Conservation (phyloP, 37 sponge, comb jelly and placozoan genomes). For the Eunapius fragilis region DNA sequence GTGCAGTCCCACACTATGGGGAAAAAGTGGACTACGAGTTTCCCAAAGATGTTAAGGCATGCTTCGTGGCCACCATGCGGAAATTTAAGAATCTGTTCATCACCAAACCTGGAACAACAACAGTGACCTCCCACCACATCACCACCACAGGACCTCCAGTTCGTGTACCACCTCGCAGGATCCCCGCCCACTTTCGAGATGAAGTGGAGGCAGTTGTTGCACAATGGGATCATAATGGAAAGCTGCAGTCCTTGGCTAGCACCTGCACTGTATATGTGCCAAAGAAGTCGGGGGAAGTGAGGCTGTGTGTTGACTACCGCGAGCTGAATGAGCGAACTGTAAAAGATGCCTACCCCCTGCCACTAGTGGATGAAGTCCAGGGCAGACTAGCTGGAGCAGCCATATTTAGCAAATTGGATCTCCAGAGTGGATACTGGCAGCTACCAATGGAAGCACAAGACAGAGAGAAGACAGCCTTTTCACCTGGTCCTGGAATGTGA, state of each 20-base stretch:
- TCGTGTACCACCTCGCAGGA: slow-evolving; percentile 31
- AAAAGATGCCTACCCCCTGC: slow-evolving; percentile 68
- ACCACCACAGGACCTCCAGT: slow-evolving; percentile 4
- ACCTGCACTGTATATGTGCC: slow-evolving; percentile 64
- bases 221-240: slow-evolving; percentile 62
- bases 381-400: slow-evolving; percentile 49
- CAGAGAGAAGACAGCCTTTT: slow-evolving; percentile 57
- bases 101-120: slow-evolving; percentile 48
- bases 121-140: slow-evolving; percentile 32
- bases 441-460: slow-evolving; percentile 49
- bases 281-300: slow-evolving; percentile 54
- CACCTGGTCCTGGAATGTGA: slow-evolving; percentile 65
- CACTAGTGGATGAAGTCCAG: slow-evolving; percentile 42
- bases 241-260: slow-evolving; percentile 73
- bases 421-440: slow-evolving; percentile 73
- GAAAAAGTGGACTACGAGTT: slow-evolving; percentile 11
- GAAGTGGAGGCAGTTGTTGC: slow-evolving; percentile 57
- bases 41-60: slow-evolving; percentile 22
- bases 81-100: slow-evolving; percentile 36
- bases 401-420: slow-evolving; percentile 52
- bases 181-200: slow-evolving; percentile 60
- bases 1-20: slow-evolving; percentile 36
- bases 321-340: slow-evolving; percentile 60
- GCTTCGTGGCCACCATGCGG: slow-evolving; percentile 5
- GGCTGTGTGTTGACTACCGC: slow-evolving; percentile 57